Conservation (phyloP, 2,888 invertebrate genomes). For the Flabesymbios commensalis region DNA sequence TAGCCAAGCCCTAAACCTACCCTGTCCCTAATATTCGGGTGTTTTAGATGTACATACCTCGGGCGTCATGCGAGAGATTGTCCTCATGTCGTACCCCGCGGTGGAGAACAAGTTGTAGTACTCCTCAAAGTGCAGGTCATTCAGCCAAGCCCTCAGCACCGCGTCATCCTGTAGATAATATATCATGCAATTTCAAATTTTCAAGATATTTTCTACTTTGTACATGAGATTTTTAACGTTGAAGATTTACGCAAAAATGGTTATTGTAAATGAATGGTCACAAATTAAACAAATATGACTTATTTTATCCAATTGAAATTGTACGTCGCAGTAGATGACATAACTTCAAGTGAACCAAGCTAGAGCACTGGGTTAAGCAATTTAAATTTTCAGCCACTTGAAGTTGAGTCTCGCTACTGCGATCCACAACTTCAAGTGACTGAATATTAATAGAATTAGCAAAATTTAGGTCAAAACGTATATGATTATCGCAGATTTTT, state of each 20-base stretch:
- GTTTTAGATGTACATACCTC: too few relatives aligned
- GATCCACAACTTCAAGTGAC: too few relatives aligned
- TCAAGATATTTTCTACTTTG: too few relatives aligned
- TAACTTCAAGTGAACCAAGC: not conserved
- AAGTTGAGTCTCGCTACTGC: too few relatives aligned
- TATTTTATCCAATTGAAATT: too few relatives aligned
- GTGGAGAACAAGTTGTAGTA: conserved; percentile 90
- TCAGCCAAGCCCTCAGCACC: conserved; percentile 89
- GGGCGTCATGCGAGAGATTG: conserved; percentile 98
- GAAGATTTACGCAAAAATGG: not conserved
- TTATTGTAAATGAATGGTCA: not conserved
- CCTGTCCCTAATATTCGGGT: too few relatives aligned
- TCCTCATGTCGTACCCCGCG: conserved; percentile 96
- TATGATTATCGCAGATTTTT: not conserved
- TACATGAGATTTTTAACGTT: not conserved
- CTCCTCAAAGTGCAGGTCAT: conserved; percentile 91
- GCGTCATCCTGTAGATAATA: conserved; percentile 78
- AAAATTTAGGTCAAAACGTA: too few relatives aligned
- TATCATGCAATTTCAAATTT: too few relatives aligned
- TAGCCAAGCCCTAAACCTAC: conserved; percentile 72
- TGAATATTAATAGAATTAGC: too few relatives aligned
- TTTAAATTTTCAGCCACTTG: too few relatives aligned
- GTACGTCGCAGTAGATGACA: too few relatives aligned
- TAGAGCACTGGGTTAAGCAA: not conserved
- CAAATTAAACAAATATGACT: too few relatives aligned